Percentiles rank a stretch among this genome's conserved stretches.
phyloP scores from a whole-genome alignment of 23 tunicate species.

The Styela plicata region DNA sequence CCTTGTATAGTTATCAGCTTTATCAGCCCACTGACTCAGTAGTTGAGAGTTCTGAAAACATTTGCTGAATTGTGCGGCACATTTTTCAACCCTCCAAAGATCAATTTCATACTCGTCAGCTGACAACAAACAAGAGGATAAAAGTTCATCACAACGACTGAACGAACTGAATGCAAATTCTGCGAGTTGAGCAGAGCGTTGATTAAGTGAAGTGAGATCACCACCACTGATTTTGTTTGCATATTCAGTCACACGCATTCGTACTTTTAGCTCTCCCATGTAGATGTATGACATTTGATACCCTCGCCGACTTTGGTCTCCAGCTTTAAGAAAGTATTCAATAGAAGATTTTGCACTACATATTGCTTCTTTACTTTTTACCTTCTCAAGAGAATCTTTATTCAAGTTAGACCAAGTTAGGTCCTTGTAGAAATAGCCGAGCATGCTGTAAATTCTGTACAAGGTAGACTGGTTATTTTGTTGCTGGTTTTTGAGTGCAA shows the following conservation, averaged over 20 bases:
- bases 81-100: no score
- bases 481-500: neutral
- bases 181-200: neutral
- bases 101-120: conserved; percentile 3
- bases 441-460: conserved; percentile 19
- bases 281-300: neutral
- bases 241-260: neutral
- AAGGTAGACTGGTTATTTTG: neutral
- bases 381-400: neutral
- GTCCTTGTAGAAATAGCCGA: neutral
- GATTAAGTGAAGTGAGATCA: neutral
- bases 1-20: neutral
- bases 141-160: neutral
- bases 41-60: conserved; percentile 7
- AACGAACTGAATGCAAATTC: conserved; percentile 5
- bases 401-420: neutral
- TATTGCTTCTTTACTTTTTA: neutral
- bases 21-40: conserved; percentile 14
- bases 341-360: neutral
- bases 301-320: neutral
- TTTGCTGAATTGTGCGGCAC: neutral
- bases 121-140: neutral
- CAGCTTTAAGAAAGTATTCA: neutral
- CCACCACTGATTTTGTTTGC: conserved; percentile 1
- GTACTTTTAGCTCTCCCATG: conserved; percentile 21